Evolutionary conservation across 1,140 invertebrate species (phyloP).

Genomic region (Caerostris extrusa): DNA sequence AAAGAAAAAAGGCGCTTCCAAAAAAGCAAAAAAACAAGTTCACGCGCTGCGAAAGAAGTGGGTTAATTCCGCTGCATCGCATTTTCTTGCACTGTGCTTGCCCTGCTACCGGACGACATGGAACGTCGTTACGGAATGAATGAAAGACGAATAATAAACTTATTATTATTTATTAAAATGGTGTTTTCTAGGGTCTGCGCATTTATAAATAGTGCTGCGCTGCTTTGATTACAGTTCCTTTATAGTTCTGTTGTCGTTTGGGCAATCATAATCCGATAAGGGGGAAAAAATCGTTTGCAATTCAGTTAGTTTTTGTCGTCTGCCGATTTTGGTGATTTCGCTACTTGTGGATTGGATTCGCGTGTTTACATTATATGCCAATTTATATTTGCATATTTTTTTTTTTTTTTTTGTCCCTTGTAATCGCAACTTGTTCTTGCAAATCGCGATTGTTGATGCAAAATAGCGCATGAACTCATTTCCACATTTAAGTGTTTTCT

Average conservation of each 20-base stretch:
- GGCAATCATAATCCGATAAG: neutral
- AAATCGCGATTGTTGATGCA: neutral
- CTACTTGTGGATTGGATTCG: neutral
- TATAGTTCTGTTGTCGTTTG: neutral
- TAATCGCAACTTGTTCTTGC: neutral
- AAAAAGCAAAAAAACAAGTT: slow-evolving; percentile 57
- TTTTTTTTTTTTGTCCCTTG: neutral
- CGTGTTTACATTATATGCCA: neutral
- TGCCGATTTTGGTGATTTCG: neutral
- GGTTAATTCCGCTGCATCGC: slow-evolving; percentile 44
- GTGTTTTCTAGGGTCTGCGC: too few species aligned
- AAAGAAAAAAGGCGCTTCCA: slow-evolving; percentile 41
- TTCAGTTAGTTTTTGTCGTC: neutral
- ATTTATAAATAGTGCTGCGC: neutral
- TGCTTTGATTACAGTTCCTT: neutral
- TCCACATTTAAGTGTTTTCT: too few species aligned
- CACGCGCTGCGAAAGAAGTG: slow-evolving; percentile 18
- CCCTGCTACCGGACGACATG: neutral
- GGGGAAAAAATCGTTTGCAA: neutral
- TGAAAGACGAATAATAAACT: neutral
- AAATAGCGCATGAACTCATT: neutral
- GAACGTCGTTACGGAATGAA: neutral
- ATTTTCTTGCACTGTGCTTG: neutral
- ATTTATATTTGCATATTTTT: neutral
- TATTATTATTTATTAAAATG: too few species aligned